Conservation (phyloP, 2,113 vertebrate genomes). For the Oophaga pumilio region DNA sequence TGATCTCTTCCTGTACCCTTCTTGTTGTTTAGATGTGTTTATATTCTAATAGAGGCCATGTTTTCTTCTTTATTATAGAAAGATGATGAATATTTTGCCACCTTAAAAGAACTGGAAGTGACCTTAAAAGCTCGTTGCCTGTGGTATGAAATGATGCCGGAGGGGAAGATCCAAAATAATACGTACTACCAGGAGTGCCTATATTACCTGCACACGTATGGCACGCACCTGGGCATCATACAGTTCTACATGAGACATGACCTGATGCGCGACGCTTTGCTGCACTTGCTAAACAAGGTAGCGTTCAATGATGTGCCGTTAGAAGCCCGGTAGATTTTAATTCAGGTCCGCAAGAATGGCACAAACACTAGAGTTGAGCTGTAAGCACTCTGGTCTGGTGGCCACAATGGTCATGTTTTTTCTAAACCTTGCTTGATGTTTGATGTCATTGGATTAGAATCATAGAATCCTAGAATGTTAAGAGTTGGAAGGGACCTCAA, state of each 20-base stretch:
- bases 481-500: too few relatives aligned
- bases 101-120: slow-evolving; percentile 85
- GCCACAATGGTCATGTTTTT: too few relatives aligned
- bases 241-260: slow-evolving; percentile 91
- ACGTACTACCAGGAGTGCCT: slow-evolving; percentile 87
- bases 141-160: slow-evolving; percentile 74
- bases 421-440: too few relatives aligned
- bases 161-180: slow-evolving; percentile 74
- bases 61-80: slow-evolving; percentile 62
- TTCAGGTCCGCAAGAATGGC: too few relatives aligned
- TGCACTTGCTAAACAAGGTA: slow-evolving; percentile 88
- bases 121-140: slow-evolving; percentile 75
- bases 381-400: too few relatives aligned
- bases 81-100: slow-evolving; percentile 88
- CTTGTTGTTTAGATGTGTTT: too few relatives aligned
- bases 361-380: too few relatives aligned
- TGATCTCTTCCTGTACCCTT: too few relatives aligned
- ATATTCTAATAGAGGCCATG: not conserved
- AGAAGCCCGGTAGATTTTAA: too few relatives aligned
- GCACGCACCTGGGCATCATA: slow-evolving; percentile 88
- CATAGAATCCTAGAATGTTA: too few relatives aligned
- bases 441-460: too few relatives aligned
- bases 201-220: slow-evolving; percentile 87
- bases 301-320: not conserved
- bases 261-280: slow-evolving; percentile 84